Evolutionary conservation across 2,113 vertebrate species (phyloP).

Genomic region (Dermatemys mawii): DNA sequence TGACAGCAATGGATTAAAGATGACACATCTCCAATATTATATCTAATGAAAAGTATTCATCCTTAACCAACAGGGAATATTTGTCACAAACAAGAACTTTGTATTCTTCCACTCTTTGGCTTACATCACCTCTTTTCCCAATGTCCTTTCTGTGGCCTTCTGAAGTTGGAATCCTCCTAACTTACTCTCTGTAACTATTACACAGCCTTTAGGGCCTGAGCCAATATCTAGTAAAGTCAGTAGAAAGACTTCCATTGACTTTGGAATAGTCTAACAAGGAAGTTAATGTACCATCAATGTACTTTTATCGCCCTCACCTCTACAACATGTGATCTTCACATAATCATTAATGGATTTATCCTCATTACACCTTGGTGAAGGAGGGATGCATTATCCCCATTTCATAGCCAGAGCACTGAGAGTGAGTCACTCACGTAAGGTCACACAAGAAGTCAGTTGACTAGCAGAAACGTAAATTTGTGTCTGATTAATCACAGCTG

Average conservation of each 20-base stretch:
- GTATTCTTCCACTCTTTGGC: background rate
- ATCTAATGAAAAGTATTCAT: constrained; percentile 32
- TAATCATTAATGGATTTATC: background rate
- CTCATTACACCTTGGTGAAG: background rate
- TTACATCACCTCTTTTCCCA: background rate
- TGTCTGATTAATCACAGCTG: background rate
- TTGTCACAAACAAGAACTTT: background rate
- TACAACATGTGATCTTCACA: background rate
- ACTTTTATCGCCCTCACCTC: background rate
- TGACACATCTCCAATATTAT: constrained; percentile 26
- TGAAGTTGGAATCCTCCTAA: background rate
- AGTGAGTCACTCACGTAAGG: background rate
- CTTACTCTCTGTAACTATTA: background rate
- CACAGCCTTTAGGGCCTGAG: background rate
- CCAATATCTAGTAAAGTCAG: background rate
- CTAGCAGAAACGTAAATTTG: background rate
- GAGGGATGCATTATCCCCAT: fast-evolving
- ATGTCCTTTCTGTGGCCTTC: background rate
- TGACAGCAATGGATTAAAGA: constrained; percentile 62
- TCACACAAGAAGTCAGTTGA: background rate
- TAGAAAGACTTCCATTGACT: background rate
- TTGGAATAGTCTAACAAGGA: background rate
- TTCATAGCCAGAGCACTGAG: background rate
- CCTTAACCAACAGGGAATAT: constrained; percentile 9
- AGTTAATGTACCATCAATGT: background rate